phyloP scores from a whole-genome alignment of 2,113 vertebrate genomes.

The Lates calcarifer region DNA sequence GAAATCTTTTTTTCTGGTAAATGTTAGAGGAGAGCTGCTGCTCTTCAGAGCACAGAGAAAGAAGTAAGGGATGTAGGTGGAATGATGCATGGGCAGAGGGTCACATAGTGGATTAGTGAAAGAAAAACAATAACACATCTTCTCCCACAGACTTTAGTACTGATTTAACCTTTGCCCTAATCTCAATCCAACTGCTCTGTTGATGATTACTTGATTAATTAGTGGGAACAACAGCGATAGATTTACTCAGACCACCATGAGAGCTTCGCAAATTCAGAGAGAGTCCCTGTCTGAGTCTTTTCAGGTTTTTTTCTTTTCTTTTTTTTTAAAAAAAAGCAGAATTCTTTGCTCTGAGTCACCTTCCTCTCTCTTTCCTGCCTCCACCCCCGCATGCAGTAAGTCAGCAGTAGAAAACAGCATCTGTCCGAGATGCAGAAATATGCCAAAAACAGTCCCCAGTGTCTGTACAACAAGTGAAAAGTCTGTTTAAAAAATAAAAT shows the following conservation, averaged over 20 bases:
- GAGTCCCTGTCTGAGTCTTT: conserved; percentile 5
- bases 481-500: conserved; percentile 26
- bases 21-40: conserved; percentile 13
- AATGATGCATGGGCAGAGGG: conserved; percentile 17
- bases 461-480: conserved; percentile 37
- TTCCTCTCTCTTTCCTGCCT: conserved; percentile 31
- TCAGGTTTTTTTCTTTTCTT: background rate
- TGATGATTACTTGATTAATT: conserved; percentile 58
- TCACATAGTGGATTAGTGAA: conserved; percentile 43
- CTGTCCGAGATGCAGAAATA: conserved; percentile 48
- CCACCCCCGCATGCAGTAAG: conserved; percentile 40
- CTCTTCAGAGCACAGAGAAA: conserved; percentile 3
- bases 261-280: background rate
- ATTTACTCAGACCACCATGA: conserved; percentile 22
- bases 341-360: conserved; percentile 38
- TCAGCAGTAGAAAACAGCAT: conserved; percentile 34
- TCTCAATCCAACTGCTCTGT: conserved; percentile 15
- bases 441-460: conserved; percentile 36
- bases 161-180: conserved; percentile 42
- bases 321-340: background rate
- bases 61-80: conserved; percentile 13
- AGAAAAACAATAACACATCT: conserved; percentile 47
- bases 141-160: conserved; percentile 21
- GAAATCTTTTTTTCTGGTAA: conserved; percentile 52
- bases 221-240: conserved; percentile 26